Base-by-base conservation (phyloP, 2,797 vertebrate species). In the Ctenopoma multispine region DNA sequence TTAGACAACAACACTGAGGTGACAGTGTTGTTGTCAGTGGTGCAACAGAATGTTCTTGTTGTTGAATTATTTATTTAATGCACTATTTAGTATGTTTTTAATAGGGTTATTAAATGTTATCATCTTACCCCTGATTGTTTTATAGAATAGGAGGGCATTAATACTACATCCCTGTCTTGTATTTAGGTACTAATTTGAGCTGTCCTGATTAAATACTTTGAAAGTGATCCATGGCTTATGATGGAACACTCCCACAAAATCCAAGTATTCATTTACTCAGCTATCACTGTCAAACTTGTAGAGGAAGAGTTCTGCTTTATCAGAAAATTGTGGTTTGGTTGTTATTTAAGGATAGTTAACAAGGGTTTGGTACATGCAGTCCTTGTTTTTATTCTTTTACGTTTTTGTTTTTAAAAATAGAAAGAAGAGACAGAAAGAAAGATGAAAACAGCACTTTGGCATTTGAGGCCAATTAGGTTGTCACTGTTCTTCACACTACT, bases 231-330 rank as follows among this genome's bases (percentile, higher is more conserved):
- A 55, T 72, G 79, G 55, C 69, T 67, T 7, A 2, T 82, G 63
- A 80, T 81, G n/a, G 84, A 85, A 81, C 57, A 63, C 36, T 79
- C 4, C 4, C 40, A 14, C 34, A 67, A 71, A 69, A 63, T 69
- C 68, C 46, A 72, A 44, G 68, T 51, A 64, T 76, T 73, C 23
- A 63, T 54, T 71, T 43, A 62, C 48, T 70, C 43, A 76, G 58
- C 56, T 50, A 56, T 75, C 60, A 56, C 61, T 80, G 58, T 83
- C 77, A 79, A 67, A 71, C 43, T 7, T 70, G 27, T 29, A 62
- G 78, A 89, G 78, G 49, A 48, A 67, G 21, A 24, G 17, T 55
- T 64, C 13, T 62, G 15, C 27, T 56, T 63, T 27, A 59, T 18
- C 44, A 47, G 65, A 65, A 73, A 72, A 47, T 15, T n/a, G 17